Base-by-base conservation (phyloP, 2,888 invertebrate genomes). In the Lycaena phlaeas region DNA sequence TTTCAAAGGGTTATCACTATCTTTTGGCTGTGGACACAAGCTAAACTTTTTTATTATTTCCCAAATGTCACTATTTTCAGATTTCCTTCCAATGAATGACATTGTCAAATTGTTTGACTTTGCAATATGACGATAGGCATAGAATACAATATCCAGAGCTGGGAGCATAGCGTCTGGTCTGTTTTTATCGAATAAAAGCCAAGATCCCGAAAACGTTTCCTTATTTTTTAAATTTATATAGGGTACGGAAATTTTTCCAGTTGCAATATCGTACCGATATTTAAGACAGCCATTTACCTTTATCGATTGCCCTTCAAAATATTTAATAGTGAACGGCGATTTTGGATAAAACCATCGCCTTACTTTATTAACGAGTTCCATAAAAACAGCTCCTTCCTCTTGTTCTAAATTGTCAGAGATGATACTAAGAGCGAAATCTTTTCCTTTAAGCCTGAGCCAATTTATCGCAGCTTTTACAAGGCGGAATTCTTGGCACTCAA, bases 141-240 rank as follows among this genome's bases (percentile, higher is more conserved):
- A 60, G 11, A 49, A 41, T 9, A 61, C 54, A 7, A 65, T 59
- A 38, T 61, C 53, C 12, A 54, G 38, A 36, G 61, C 53, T 12
- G 57, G 49, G 3, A 58, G 28, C 39, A 64, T 50, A 9, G 65
- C 61, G 38, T 65, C 65, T 7, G 56, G 49, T 39, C 47, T 50
- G 1, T 39, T 30, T 36, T 46, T 41, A 25, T 55, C 47, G 17
- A 30, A 41, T 12, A 52, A 29, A 2, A 57, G 38, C 53, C 52
- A 52, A 1, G 55, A 54, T 5, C 30, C 30, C 17, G 17, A 30
- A 17, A 30, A 10, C 10, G 1, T 10, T n/a, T 6, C 14, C 6
- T 30, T n/a, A 10, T 2, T 2, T 10, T 30, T 30, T 6, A 30
- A 30, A 30, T 30, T 30, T 5, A 30, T 17, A 3, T 17, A 17